Base-by-base conservation (phyloP, 2,888 invertebrate species). In the Epicampocera succincta region DNA sequence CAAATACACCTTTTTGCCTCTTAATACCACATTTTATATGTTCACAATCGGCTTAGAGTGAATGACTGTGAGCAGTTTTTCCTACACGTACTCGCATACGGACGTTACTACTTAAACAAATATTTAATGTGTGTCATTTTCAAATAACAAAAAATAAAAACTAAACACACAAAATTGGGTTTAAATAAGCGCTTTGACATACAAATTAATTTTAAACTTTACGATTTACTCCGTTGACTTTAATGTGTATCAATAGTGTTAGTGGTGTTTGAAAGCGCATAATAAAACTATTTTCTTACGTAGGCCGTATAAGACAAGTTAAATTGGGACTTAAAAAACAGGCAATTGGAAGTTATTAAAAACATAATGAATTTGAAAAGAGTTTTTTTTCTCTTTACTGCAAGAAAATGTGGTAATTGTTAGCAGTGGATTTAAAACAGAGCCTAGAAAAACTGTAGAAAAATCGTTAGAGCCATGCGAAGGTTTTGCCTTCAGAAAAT, bases 11-110 rank as follows among this genome's bases (percentile, higher is more conserved):
- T 61, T 71, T 68, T 75, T 69, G 69, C 50, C 71, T 25, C 29
- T 71, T 71, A 80, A 80, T 80, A 60, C 74, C 65, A 65, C 50
- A 71, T 71, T n/a, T n/a, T 60, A 75, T 75, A 71, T 56, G 60
- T 52, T 71, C 71, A 60, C 75, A 71, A 80, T 63, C 80, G 60
- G 80, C 80, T 80, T 80, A 75, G 46, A 60, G 25, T 60, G 19
- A 58, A 54, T 52, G 40, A 29, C 42, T 58, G 19, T 38, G 13
- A 50, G 50, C 17, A 38, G 13, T 38, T 13, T 33, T 38, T 29
- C 1, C 0, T 46, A 44, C 3, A 38, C 17, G 15, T 33, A 15
- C 12, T 15, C 9, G 9, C 12, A 54, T 17, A 0, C n/a, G 29
- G 9, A 19, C 21, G 12, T 29, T 15, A 29, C 15, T n/a, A 9